Evolutionary conservation across 1,140 invertebrate species (phyloP), one percentile per base, ranked within the genome.

Genomic region (Probaryconus sp.): DNA sequence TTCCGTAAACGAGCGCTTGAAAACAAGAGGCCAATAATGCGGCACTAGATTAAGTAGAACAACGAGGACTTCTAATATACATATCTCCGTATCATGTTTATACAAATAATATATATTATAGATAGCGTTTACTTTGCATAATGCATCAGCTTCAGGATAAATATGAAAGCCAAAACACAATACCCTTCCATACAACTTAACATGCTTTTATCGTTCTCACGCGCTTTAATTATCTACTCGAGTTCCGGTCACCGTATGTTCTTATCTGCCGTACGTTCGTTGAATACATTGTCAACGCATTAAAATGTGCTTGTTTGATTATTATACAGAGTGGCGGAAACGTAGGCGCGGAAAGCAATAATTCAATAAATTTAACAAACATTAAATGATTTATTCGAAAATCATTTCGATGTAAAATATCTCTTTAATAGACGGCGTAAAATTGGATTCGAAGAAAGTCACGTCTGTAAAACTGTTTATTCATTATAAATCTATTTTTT

Each of bases 221-320:
- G 63, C 64, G 58, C 53, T 71, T 77, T 72, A 77, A 72, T 72
- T 77, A 72, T 72, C 68, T 77, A 69, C 63, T 72, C 56, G 51
- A 76, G 68, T 77, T 77, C 74, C 74, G 74, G 63, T 77, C 68
- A 69, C 58, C 74, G 64, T 77, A 68, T 53, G 63, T 68, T 76
- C 56, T 76, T 77, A 77, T 77, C 74, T 77, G 24, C 43, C 16
- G 14, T 68, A 71, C 74, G 63, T 67, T 55, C 45, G 64, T 64
- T 64, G 74, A 76, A 71, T 76, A 71, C 68, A 72, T 64, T 72
- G 69, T 77, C 71, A 68, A 60, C 56, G 56, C 56, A 74, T 68
- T 67, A 48, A 73, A 67, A 61, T 73, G 53, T 58, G 18, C 51
- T 50, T 71, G 18, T 58, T 50, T 71, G 33, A 71, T 71, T 64